A percentile compares a stretch with the other conserved stretches of the same genome.
phyloP scores from a whole-genome alignment of 2,888 invertebrate genomes.

The Pyrocoelia pectoralis region DNA sequence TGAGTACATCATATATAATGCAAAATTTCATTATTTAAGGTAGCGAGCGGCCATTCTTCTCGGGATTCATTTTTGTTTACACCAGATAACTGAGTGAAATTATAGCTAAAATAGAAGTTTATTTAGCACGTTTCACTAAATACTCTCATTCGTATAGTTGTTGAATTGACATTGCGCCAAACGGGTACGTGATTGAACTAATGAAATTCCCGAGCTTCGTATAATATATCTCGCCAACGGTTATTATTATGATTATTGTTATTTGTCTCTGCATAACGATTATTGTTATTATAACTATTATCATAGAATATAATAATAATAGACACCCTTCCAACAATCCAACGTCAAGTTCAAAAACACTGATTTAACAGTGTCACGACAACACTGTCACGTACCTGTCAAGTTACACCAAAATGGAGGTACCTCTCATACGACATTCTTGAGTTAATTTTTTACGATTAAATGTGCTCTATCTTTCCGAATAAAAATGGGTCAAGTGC shows the following conservation, averaged over 20 bases:
- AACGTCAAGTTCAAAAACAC: conserved; percentile 18
- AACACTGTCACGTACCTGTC: background rate
- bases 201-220: conserved; percentile 55
- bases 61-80: conserved; percentile 16
- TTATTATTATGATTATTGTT: conserved; percentile 60
- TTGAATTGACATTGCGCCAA: conserved; percentile 39
- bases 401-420: background rate
- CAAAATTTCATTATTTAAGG: conserved; percentile 1
- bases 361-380: background rate
- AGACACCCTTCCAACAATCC: conserved; percentile 1
- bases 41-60: conserved; percentile 1
- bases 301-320: conserved; percentile 31
- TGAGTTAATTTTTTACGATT: conserved; percentile 18
- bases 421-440: background rate
- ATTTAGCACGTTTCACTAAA: conserved; percentile 29
- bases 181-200: conserved; percentile 55
- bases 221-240: conserved; percentile 57
- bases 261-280: conserved; percentile 54
- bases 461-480: conserved; percentile 43
- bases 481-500: conserved; percentile 43
- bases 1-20: background rate
- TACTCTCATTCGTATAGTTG: conserved; percentile 24
- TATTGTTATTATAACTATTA: conserved; percentile 48
- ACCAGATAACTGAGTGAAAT: conserved; percentile 11
- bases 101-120: conserved; percentile 18